These are phyloP conservation scores for Micoletzkya japonica DNA, from an alignment of 2,888 invertebrate species.

Conservation along the genomic window DNA sequence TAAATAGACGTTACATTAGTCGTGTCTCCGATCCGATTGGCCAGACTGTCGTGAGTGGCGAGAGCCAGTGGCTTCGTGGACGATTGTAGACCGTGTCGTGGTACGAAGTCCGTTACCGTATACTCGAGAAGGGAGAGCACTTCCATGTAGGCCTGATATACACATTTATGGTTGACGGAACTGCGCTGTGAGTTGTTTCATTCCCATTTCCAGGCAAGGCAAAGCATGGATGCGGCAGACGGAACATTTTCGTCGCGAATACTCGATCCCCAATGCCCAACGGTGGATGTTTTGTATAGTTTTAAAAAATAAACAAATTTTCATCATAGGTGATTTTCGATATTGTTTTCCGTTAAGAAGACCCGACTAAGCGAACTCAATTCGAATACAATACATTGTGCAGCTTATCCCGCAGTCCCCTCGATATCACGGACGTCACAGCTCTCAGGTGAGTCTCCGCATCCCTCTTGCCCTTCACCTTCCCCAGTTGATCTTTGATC, in stretches of 20 bases:
- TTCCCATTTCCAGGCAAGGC: no score
- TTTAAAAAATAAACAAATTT: no score
- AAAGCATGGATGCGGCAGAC: no score
- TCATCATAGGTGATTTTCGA: background rate
- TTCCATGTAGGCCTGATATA: constrained; percentile 17
- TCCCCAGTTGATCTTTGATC: background rate
- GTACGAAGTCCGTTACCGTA: constrained; percentile 12
- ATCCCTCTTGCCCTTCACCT: background rate
- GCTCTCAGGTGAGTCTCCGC: constrained; percentile 1
- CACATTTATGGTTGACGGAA: no score
- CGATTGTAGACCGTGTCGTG: background rate
- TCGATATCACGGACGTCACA: background rate
- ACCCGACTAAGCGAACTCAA: background rate
- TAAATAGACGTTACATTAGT: constrained; percentile 6
- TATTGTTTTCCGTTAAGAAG: background rate
- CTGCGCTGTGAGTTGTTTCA: no score
- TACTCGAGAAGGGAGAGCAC: constrained; percentile 20
- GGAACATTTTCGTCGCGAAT: no score
- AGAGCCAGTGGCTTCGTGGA: background rate
- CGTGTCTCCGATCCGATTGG: constrained; percentile 22
- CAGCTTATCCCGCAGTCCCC: constrained; percentile 12
- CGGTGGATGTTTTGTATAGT: no score
- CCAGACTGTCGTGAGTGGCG: constrained; percentile 9
- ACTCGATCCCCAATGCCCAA: no score
- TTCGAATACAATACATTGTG: constrained; percentile 1